Percentiles rank a stretch among this genome's conserved stretches.
These are phyloP conservation scores for Drosophila pruinosa DNA, from an alignment of 1,140 invertebrate genomes.

Conservation along the genomic window DNA sequence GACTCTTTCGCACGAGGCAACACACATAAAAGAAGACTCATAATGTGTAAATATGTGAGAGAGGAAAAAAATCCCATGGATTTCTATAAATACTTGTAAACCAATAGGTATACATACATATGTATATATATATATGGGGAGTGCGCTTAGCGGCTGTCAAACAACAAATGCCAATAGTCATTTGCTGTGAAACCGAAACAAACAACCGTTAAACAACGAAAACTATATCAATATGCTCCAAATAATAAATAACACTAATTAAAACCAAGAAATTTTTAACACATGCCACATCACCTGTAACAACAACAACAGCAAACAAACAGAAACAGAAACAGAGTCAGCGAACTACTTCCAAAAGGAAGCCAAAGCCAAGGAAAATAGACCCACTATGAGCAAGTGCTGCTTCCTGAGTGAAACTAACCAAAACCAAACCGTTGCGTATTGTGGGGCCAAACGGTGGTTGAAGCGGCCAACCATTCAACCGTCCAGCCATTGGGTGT, in stretches of 20 bases:
- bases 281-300: constrained; percentile 52
- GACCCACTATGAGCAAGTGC: constrained; percentile 21
- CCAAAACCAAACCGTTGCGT: constrained; percentile 66
- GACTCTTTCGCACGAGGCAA: constrained; percentile 38
- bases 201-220: constrained; percentile 79
- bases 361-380: constrained; percentile 27
- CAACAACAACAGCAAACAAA: constrained; percentile 9
- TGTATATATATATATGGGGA: neutral
- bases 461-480: neutral
- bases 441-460: constrained; percentile 30
- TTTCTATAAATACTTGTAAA: constrained; percentile 71
- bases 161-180: constrained; percentile 59
- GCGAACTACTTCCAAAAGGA: constrained; percentile 45
- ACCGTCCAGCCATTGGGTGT: constrained; percentile 58
- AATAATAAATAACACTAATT: constrained; percentile 83
- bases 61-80: constrained; percentile 28
- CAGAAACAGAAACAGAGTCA: constrained; percentile 8
- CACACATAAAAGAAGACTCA: constrained; percentile 16
- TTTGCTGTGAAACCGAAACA: constrained; percentile 54
- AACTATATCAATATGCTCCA: constrained; percentile 82
- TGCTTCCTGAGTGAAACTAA: constrained; percentile 68
- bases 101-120: too few species aligned
- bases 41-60: constrained; percentile 43
- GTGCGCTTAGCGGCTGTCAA: constrained; percentile 38
- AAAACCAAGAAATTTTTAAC: constrained; percentile 81